Conservation (phyloP, 1,140 invertebrate genomes). For the Brachionus rotundiformis region DNA sequence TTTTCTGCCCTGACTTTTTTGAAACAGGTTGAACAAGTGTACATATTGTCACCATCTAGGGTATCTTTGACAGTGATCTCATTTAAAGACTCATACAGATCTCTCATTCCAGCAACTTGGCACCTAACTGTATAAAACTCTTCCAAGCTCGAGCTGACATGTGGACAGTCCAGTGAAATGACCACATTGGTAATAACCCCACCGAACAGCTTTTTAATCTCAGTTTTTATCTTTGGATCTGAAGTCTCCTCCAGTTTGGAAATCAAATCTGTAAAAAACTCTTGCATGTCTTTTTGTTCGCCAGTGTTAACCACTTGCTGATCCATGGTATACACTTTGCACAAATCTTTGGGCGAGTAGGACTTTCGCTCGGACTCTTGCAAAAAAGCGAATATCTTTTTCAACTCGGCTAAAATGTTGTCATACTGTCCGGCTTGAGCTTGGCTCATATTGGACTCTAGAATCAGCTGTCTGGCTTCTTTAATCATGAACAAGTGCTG, state of each 20-base stretch:
- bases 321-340: conserved; percentile 94
- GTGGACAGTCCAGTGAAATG: conserved; percentile 87
- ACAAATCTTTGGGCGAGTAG: conserved; percentile 90
- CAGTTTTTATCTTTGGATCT: conserved; percentile 69
- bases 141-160: conserved; percentile 87
- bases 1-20: conserved; percentile 92
- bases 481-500: conserved; percentile 96
- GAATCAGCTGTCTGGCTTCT: conserved; percentile 77
- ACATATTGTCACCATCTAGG: conserved; percentile 93
- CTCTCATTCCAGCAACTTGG: conserved; percentile 92
- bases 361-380: conserved; percentile 89
- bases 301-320: conserved; percentile 90
- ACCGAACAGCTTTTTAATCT: conserved; percentile 87
- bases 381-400: conserved; percentile 91
- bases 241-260: conserved; percentile 94
- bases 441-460: conserved; percentile 67
- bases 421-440: conserved; percentile 73
- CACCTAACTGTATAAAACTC: conserved; percentile 94
- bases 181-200: conserved; percentile 91
- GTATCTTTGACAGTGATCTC: conserved; percentile 95
- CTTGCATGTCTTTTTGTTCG: conserved; percentile 96
- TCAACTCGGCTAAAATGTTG: conserved; percentile 78
- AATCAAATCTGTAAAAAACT: conserved; percentile 93
- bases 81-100: conserved; percentile 87
- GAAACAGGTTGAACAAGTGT: conserved; percentile 89